Base-by-base conservation (phyloP, 2,797 vertebrate species). In the Pseudochromis fuscus region DNA sequence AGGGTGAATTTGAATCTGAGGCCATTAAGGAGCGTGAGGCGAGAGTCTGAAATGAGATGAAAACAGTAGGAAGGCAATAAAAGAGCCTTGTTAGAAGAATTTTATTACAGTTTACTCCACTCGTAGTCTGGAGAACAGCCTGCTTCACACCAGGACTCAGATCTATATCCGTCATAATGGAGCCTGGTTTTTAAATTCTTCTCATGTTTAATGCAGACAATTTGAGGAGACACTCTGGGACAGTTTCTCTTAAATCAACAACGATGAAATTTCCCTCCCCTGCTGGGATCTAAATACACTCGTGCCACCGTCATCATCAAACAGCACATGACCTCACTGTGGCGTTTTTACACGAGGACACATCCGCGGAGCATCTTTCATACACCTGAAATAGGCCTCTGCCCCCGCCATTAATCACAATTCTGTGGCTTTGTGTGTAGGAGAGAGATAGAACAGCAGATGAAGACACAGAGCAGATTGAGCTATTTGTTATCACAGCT, bases 401-500 rank as follows among this genome's bases (percentile, higher is more conserved):
- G 49, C 58, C 51, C 67, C 23, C 5, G 16, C 67, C 78, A 87
- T 89, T 87, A 64, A 85, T 89, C 87, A 85, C 71, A 75, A 79
- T 83, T 80, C 61, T 19, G 57, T 10, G 13, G 71, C 75, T 82
- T 82, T 81, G 77, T 65, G 79, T 78, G 71, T 55, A 63, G 4
- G 77, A 25, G 64, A 35, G 53, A 64, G 79, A 86, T 84, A 52
- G 77, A 83, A 75, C 77, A 69, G 77, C 77, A 84, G 83, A 91
- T 87, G 77, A 86, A 84, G 81, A 80, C 72, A 49, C 45, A 11
- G 56, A 86, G 83, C 87, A 91, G 83, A 91, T 88, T 87, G 90
- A 87, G 85, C 90, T 84, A 87, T 91, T 92, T 90, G 89, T 93
- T 91, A 86, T 86, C 86, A 66, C 81, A 83, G 87, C 76, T 90